These are phyloP conservation scores for Myanophis thanlyinensis DNA, from an alignment of 2,113 vertebrate genomes.

Conservation along the genomic window DNA sequence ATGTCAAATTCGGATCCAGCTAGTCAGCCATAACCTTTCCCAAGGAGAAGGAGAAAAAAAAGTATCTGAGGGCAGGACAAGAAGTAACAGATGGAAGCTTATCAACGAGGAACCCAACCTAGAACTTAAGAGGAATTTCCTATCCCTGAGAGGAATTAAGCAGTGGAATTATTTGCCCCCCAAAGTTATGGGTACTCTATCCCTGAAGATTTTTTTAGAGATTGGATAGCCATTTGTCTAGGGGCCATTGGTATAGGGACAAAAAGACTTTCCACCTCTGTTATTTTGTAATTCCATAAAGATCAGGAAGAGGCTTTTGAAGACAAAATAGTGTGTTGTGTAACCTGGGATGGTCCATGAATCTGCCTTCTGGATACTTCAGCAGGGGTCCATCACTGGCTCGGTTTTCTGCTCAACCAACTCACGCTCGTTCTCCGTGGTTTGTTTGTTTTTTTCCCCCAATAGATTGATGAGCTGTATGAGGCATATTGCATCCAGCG, in stretches of 20 bases:
- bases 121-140: too few relatives aligned
- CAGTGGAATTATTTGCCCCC: too few relatives aligned
- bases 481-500: constrained; percentile 94
- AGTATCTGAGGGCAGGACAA: neutral
- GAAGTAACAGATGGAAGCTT: neutral
- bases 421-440: fast-evolving
- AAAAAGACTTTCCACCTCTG: neutral
- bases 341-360: neutral
- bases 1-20: neutral
- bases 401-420: neutral
- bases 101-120: too few relatives aligned
- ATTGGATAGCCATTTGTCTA: too few relatives aligned
- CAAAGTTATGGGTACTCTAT: too few relatives aligned
- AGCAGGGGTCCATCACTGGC: neutral
- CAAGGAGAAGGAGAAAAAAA: neutral
- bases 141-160: too few relatives aligned
- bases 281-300: neutral
- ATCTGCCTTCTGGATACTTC: neutral
- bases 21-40: neutral
- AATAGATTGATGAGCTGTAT: constrained; percentile 92
- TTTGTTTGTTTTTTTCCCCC: too few relatives aligned
- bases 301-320: neutral
- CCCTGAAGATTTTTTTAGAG: too few relatives aligned
- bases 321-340: neutral
- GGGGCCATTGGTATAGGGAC: too few relatives aligned